Base-by-base conservation (phyloP, 2,888 invertebrate species). In the Autographa gamma region DNA sequence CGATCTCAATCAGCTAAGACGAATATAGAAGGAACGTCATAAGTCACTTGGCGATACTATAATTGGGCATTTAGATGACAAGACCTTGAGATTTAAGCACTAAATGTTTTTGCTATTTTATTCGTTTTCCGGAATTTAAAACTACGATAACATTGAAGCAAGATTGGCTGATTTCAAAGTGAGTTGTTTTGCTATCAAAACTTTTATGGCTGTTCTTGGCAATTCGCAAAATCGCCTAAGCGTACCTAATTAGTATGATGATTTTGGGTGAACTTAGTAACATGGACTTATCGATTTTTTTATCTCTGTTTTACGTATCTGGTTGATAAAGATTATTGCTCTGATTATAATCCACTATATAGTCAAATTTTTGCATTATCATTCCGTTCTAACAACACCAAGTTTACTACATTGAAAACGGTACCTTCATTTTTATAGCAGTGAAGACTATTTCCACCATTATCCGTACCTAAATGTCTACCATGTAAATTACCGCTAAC, bases 1-100 rank as follows among this genome's bases (percentile, higher is more conserved):
- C 32, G 8, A 73, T 69, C 43, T 61, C 66, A 59, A 63, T 64
- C n/a, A 16, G 70, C 32, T 73, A 81, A 77, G 77, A 65, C 59
- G n/a, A 19, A 1, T 18, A 31, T n/a, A 73, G 32, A 70, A 66
- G 71, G 73, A 77, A 66, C 63, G 18, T 18, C 54, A 62, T 60
- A 72, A 56, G 59, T 43, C 43, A 64, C 60, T 56, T 48, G 19
- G 38, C 63, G 41, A 77, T 67, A 76, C 8, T 25, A 11, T 56
- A 25, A 19, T 19, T 56, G 19, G 25, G 54, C 7, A 25, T 56
- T 56, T 56, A 48, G n/a, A 48, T 48, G 48, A 48, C n/a, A 48
- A 48, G 16, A 48, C 48, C 48, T n/a, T 48, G 16, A 1, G 7
- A n/a, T 2, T n/a, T 48, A 48, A 48, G 48, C 48, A 48, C 48